These are phyloP conservation scores for Epinotia bilunana DNA, from an alignment of 2,888 invertebrate genomes.

Conservation along the genomic window DNA sequence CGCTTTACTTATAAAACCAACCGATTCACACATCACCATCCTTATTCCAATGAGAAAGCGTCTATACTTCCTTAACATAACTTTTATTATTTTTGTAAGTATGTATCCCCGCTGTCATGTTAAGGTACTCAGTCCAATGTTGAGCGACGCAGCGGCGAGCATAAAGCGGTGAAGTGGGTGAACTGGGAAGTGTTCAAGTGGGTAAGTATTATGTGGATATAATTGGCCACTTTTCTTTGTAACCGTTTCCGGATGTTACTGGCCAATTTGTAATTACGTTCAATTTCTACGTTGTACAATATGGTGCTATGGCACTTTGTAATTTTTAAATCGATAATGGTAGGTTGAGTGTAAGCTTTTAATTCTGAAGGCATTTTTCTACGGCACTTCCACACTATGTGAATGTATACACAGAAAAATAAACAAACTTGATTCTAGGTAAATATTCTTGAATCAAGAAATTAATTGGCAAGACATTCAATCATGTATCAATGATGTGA, in stretches of 20 bases:
- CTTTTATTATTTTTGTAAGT: slow-evolving; percentile 12
- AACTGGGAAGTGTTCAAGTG: slow-evolving; percentile 55
- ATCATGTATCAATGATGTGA: too few species aligned
- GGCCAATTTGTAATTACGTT: slow-evolving; percentile 30
- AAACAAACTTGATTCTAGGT: too few species aligned
- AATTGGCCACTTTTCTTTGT: slow-evolving; percentile 81
- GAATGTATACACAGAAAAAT: too few species aligned
- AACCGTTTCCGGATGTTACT: slow-evolving; percentile 34
- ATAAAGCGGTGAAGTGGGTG: slow-evolving; percentile 60
- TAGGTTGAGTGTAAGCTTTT: not conserved
- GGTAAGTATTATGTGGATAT: slow-evolving; percentile 68
- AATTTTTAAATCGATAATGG: not conserved
- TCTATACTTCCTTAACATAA: not conserved
- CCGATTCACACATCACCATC: not conserved
- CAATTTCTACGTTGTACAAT: slow-evolving; percentile 30
- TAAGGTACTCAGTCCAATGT: slow-evolving; percentile 64
- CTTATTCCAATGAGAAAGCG: not conserved
- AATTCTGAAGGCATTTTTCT: not conserved
- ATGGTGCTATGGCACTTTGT: not conserved
- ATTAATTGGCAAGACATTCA: too few species aligned
- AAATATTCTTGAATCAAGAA: too few species aligned
- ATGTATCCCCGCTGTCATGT: slow-evolving; percentile 54
- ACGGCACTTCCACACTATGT: too few species aligned
- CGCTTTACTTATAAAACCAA: slow-evolving; percentile 22
- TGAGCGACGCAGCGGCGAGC: slow-evolving; percentile 66